Evolutionary conservation across 1,140 invertebrate genomes (phyloP).

Genomic region (Drosophila cardini): DNA sequence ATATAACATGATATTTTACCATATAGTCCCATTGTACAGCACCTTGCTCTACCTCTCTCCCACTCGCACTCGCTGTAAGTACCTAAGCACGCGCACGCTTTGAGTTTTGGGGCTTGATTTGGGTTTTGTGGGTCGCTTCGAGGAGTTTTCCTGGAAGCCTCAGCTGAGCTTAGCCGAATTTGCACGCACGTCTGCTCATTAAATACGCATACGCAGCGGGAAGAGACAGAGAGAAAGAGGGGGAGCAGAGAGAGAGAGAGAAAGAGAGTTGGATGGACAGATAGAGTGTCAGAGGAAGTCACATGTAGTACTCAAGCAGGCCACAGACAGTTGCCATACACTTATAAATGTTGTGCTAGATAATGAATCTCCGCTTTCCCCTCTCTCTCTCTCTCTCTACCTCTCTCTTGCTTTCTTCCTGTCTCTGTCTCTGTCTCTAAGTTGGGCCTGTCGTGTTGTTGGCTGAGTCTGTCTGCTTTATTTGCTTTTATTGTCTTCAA

Average conservation of each 20-base stretch:
- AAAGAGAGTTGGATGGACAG: background rate
- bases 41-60: background rate
- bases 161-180: slow-evolving; percentile 66
- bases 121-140: slow-evolving; percentile 4
- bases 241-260: slow-evolving; percentile 4
- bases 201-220: slow-evolving; percentile 76
- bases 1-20: background rate
- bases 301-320: slow-evolving; percentile 34
- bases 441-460: slow-evolving; percentile 38
- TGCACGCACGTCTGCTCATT: slow-evolving; percentile 82
- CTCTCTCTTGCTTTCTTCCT: slow-evolving; percentile 20
- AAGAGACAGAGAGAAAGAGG: background rate
- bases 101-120: slow-evolving; percentile 29
- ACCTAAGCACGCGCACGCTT: slow-evolving; percentile 50
- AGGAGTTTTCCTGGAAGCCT: slow-evolving; percentile 21
- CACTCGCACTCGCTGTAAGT: slow-evolving; percentile 38
- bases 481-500: slow-evolving; percentile 83
- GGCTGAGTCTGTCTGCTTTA: slow-evolving; percentile 63
- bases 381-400: background rate
- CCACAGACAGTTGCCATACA: slow-evolving; percentile 63
- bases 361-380: slow-evolving; percentile 67
- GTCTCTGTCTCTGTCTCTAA: background rate
- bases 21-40: slow-evolving; percentile 5
- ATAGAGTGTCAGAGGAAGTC: slow-evolving; percentile 29
- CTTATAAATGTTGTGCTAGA: slow-evolving; percentile 78